phyloP scores from a whole-genome alignment of 1,140 invertebrate genomes.

The Meloidogyne chitwoodi region DNA sequence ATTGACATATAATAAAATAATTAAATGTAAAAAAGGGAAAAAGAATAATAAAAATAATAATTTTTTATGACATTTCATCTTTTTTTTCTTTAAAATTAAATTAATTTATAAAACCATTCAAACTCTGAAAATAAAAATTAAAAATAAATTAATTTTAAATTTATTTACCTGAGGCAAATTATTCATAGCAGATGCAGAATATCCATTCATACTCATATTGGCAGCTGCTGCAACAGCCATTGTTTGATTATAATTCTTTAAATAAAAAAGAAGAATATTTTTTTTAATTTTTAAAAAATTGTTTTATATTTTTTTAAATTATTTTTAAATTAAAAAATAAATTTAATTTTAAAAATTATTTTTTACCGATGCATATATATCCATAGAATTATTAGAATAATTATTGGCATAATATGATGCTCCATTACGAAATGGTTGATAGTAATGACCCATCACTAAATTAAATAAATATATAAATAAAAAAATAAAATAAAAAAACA shows the following conservation, averaged over 20 bases:
- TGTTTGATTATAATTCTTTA: conserved; percentile 3
- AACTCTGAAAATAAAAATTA: background rate
- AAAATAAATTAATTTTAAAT: too few species aligned
- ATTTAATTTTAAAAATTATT: too few species aligned
- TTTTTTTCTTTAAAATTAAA: too few species aligned
- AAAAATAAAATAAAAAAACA: background rate
- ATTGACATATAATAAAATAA: too few species aligned
- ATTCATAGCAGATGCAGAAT: background rate
- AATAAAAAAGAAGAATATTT: background rate
- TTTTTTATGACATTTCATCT: too few species aligned
- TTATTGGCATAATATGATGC: background rate
- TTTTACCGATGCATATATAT: conserved; percentile 14
- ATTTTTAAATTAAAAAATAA: too few species aligned
- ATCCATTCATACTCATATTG: conserved; percentile 16
- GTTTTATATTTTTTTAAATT: too few species aligned
- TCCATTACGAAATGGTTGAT: conserved; percentile 5
- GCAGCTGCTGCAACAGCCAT: conserved; percentile 4
- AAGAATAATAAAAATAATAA: too few species aligned
- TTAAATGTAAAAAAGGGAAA: too few species aligned
- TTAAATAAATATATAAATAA: background rate
- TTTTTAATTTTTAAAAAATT: too few species aligned
- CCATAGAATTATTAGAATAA: conserved; percentile 9
- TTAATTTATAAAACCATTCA: background rate
- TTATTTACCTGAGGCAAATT: background rate
- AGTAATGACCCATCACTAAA: conserved; percentile 12